phyloP scores from a whole-genome alignment of 2,797 vertebrate species.

The Petrocephalus schoutedeni region DNA sequence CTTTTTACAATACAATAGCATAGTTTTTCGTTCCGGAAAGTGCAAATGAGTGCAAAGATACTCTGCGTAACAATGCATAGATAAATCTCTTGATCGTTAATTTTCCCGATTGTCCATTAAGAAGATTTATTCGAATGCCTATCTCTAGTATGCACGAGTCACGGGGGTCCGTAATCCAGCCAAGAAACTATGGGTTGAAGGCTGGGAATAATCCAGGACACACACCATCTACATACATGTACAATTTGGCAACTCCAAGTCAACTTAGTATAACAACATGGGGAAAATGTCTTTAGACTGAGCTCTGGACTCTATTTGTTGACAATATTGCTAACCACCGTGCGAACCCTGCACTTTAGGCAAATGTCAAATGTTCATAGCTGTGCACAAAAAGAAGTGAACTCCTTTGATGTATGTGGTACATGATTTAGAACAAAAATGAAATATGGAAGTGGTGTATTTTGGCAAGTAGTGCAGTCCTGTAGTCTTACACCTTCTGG shows the following conservation, averaged over 20 bases:
- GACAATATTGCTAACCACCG: neutral
- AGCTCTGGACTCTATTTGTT: neutral
- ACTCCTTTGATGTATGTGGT: neutral
- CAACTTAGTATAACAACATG: neutral
- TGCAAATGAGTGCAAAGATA: too few species aligned
- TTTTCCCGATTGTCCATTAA: too few species aligned
- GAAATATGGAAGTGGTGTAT: neutral
- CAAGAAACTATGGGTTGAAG: too few species aligned
- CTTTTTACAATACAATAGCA: too few species aligned
- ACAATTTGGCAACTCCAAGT: neutral
- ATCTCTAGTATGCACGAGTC: too few species aligned
- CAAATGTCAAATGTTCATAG: neutral
- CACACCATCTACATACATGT: neutral
- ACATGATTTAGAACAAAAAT: neutral
- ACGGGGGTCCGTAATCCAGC: too few species aligned
- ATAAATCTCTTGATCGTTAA: too few species aligned
- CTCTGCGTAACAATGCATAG: too few species aligned
- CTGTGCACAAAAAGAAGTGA: neutral
- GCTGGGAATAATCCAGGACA: neutral
- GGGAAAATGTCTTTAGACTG: neutral
- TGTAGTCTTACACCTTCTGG: neutral
- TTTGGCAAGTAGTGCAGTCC: neutral
- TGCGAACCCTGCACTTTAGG: neutral
- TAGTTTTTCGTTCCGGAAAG: too few species aligned
- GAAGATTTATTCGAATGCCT: too few species aligned